Evolutionary conservation across 2,888 invertebrate species (phyloP).

Genomic region (Tipula unca): DNA sequence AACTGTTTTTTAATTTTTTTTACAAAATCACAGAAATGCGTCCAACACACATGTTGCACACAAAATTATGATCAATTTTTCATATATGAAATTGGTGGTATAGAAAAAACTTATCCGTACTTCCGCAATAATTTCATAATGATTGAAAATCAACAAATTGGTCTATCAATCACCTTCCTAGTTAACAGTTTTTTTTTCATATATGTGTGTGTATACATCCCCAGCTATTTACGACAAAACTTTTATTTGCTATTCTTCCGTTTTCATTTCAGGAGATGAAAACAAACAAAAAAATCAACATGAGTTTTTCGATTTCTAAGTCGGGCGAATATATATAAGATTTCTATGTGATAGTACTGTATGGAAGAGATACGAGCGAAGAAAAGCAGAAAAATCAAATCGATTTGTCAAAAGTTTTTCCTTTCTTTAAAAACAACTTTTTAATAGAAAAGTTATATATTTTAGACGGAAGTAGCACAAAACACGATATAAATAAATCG

Average conservation of each 20-base stretch:
- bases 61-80: neutral
- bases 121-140: neutral
- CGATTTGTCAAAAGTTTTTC: conserved; percentile 16
- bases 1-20: too few relatives aligned
- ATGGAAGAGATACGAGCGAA: neutral
- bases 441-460: neutral
- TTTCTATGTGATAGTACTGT: neutral
- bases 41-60: too few relatives aligned
- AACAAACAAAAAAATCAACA: neutral
- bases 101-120: neutral
- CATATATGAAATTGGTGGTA: neutral
- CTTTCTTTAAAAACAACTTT: neutral
- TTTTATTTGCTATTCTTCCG: neutral
- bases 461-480: neutral
- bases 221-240: neutral
- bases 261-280: neutral
- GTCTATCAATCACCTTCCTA: neutral
- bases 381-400: neutral
- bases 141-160: conserved; percentile 15
- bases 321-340: neutral
- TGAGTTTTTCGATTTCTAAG: neutral
- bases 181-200: neutral
- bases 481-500: neutral
- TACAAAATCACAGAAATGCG: too few relatives aligned
- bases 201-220: too few relatives aligned